Conservation (phyloP, 2,113 vertebrate genomes). For the Trematocara variabile region DNA sequence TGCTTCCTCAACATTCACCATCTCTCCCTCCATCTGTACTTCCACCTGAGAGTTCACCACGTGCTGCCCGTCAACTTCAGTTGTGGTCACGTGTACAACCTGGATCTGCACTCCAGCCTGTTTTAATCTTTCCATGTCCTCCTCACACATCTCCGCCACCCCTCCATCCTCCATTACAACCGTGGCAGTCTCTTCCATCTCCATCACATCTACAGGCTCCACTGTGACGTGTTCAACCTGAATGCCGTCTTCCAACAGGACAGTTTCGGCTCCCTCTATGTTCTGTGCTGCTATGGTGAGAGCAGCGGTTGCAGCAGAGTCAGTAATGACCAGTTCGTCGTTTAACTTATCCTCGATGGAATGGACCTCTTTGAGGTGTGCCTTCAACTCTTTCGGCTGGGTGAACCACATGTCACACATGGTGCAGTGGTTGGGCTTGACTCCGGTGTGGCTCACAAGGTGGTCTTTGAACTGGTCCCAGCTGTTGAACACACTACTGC, state of each 20-base stretch:
- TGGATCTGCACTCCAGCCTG: conserved; percentile 77
- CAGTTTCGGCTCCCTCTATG: conserved; percentile 73
- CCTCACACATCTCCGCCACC: conserved; percentile 80
- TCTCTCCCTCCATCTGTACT: conserved; percentile 73
- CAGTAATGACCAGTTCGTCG: conserved; percentile 78
- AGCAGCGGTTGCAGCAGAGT: conserved; percentile 68
- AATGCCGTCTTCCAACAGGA: conserved; percentile 84
- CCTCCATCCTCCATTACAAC: conserved; percentile 83
- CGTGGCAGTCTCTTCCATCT: conserved; percentile 80
- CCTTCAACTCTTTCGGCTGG: conserved; percentile 84
- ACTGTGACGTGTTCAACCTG: conserved; percentile 82
- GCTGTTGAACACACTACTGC: conserved; percentile 94
- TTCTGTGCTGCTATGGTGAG: conserved; percentile 75
- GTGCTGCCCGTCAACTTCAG: conserved; percentile 33
- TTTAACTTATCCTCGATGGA: conserved; percentile 76
- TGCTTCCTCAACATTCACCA: conserved; percentile 44
- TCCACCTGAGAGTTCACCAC: conserved; percentile 80
- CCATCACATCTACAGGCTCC: conserved; percentile 69
- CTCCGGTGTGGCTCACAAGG: conserved; percentile 93
- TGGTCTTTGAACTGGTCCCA: conserved; percentile 99
- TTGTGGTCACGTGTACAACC: conserved; percentile 62
- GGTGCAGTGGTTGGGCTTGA: conserved; percentile 96
- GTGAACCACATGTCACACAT: conserved; percentile 98
- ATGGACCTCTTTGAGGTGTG: conserved; percentile 84
- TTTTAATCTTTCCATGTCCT: conserved; percentile 78